Percentiles rank a stretch among this genome's conserved stretches.
Evolutionary conservation across 1,140 invertebrate species (phyloP).

Genomic region (Chrysoperla carnea): DNA sequence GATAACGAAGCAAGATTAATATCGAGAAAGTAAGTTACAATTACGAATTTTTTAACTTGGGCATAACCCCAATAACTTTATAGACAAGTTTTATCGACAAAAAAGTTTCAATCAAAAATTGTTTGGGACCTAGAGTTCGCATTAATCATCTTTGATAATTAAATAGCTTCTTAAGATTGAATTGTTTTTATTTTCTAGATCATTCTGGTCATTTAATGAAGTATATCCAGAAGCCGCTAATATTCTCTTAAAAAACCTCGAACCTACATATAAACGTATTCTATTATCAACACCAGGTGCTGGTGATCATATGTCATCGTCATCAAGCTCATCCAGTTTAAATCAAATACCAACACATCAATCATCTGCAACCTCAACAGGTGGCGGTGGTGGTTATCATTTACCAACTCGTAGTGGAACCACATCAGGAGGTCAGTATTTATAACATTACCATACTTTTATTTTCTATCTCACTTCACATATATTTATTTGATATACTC

Average conservation of each 20-base stretch:
- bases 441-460: not conserved
- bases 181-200: constrained; percentile 50
- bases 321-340: constrained; percentile 31
- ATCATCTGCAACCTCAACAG: not conserved
- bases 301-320: constrained; percentile 30
- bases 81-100: constrained; percentile 2
- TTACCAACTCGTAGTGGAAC: not conserved
- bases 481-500: no score
- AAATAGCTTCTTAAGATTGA: no score
- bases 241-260: constrained; percentile 61
- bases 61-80: not conserved
- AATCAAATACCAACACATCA: constrained; percentile 7
- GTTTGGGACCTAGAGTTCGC: no score
- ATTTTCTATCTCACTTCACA: no score
- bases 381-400: not conserved
- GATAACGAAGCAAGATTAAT: constrained; percentile 69
- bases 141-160: no score
- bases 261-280: constrained; percentile 67
- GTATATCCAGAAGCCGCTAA: constrained; percentile 87
- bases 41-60: not conserved
- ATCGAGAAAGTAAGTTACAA: constrained; percentile 42
- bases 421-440: not conserved
- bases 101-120: no score
- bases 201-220: constrained; percentile 77
- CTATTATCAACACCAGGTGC: constrained; percentile 19